Evolutionary conservation across 2,888 invertebrate genomes (phyloP), one percentile per base, ranked within the genome.

Genomic region (Marasmarcha lunaedactyla): DNA sequence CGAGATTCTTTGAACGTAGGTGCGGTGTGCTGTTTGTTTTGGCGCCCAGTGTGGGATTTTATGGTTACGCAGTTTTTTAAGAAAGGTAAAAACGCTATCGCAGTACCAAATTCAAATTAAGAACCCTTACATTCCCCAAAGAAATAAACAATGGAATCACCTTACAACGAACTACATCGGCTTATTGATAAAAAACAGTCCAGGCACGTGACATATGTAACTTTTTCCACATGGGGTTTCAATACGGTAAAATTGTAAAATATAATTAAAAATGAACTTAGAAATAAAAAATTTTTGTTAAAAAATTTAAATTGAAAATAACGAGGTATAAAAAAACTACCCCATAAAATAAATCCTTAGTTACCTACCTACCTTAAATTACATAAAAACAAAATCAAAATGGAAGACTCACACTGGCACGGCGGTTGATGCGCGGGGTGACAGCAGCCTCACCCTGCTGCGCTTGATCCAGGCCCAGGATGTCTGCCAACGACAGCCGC

Each of bases 401-500:
- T n/a, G 4, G 9, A 30, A 7, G 4, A 30, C 30, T 30, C 10
- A 30, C 30, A 46, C 63, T 64, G 20, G 42, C 42, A 1, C 52
- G 55, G 25, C 50, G 57, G 15, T 50, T 53, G 5, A 44, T 42
- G 7, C 47, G 50, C 1, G 67, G 55, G 1, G 63, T 50, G 5
- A 62, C 48, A 0, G 63, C 59, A 1, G 64, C 53, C 34, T 63
- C 63, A 0, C 55, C 39, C 4, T 65, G 51, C 34, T 52, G 60
- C 1, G 59, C 45, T 1, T 62, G 45, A 42, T 73, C 70, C 15
- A 71, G 49, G 3, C 64, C 69, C 20, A 71, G 46, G 38, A 73
- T 63, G 14, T 77, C 76, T 0, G 66, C 61, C 27, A 76, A 50
- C 9, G 78, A 71, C 36, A 64, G 71, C 12, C 69, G 67, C 47